Evolutionary conservation across 2,888 invertebrate genomes (phyloP).

Genomic region (Pimpla rufipes): DNA sequence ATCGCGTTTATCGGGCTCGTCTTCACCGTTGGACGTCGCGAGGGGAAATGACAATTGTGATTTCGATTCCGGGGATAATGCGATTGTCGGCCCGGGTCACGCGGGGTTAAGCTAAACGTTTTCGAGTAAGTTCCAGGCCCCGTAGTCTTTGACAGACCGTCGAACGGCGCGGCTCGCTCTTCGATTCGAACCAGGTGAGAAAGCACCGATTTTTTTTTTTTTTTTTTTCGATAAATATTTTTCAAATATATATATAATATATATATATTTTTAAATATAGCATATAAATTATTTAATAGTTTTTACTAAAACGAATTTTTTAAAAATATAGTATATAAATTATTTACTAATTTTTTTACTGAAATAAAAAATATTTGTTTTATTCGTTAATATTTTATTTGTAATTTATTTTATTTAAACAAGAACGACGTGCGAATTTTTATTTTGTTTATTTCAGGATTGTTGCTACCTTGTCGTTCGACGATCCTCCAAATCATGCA

Average conservation of each 20-base stretch:
- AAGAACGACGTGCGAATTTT: background rate
- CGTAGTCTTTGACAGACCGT: slow-evolving; percentile 63
- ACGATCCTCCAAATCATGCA: slow-evolving; percentile 67
- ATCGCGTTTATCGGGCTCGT: no score
- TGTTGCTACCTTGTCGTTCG: background rate
- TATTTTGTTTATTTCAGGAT: background rate
- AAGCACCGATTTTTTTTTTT: background rate
- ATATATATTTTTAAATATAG: no score
- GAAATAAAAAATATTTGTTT: no score
- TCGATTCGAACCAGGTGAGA: slow-evolving; percentile 45
- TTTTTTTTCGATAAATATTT: background rate
- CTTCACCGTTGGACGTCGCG: background rate
- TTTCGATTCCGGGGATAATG: slow-evolving; percentile 74
- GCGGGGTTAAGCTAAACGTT: slow-evolving; percentile 76
- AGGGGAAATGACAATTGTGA: slow-evolving; percentile 83
- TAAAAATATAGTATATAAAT: no score
- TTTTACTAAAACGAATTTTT: no score
- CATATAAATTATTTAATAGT: no score
- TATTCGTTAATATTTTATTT: no score
- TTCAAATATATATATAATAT: background rate
- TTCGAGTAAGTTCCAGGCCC: slow-evolving; percentile 50
- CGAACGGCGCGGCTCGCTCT: slow-evolving; percentile 47
- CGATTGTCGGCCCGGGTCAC: slow-evolving; percentile 77
- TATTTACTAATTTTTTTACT: no score
- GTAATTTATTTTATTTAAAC: slow-evolving; percentile 23